Conservation (phyloP, 2,888 invertebrate genomes). For the Scaptomyza polygonia region DNA sequence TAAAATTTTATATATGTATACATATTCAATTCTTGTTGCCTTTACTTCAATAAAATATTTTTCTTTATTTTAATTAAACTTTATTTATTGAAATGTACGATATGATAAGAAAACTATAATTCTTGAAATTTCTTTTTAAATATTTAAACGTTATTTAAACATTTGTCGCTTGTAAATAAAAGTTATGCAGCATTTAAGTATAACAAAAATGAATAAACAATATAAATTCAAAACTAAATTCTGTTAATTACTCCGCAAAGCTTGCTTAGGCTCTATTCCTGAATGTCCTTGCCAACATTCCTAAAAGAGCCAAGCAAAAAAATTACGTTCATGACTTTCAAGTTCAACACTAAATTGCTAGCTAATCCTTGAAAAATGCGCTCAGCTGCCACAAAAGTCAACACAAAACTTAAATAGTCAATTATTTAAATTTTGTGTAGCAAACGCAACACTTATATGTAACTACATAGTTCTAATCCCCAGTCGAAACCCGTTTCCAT, state of each 20-base stretch:
- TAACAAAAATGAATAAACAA: too few species aligned
- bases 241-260: background rate
- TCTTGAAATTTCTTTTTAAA: too few species aligned
- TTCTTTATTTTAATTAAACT: background rate
- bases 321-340: conserved; percentile 23
- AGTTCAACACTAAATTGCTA: conserved; percentile 36
- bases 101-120: too few species aligned
- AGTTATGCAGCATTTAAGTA: too few species aligned
- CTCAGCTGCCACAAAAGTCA: conserved; percentile 29
- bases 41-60: background rate
- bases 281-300: conserved; percentile 4
- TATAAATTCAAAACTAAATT: too few species aligned
- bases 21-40: too few species aligned
- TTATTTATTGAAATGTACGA: too few species aligned
- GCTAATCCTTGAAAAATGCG: conserved; percentile 29
- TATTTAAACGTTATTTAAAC: too few species aligned
- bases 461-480: conserved; percentile 49
- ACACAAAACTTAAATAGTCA: conserved; percentile 57
- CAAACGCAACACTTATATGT: conserved; percentile 41
- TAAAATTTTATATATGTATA: too few species aligned
- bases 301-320: background rate
- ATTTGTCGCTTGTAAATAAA: too few species aligned
- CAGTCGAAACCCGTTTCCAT: background rate
- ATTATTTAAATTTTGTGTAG: conserved; percentile 59
- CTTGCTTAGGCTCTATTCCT: background rate